A percentile compares a stretch with the other conserved stretches of the same genome.
phyloP scores from a whole-genome alignment of 2,797 vertebrate species.

The Valencia hispanica region DNA sequence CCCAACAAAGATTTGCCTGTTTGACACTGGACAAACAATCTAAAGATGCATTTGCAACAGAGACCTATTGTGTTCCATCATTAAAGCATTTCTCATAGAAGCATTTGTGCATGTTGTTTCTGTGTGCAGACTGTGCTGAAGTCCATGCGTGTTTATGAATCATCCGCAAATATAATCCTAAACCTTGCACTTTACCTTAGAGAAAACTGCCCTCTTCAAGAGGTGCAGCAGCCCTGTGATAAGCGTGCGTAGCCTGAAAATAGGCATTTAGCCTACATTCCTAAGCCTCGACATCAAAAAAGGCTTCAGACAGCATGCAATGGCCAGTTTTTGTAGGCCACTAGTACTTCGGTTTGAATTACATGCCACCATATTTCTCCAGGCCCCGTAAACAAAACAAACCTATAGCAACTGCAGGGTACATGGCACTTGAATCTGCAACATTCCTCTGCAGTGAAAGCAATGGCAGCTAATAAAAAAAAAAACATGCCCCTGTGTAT shows the following conservation, averaged over 20 bases:
- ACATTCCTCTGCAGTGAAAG: constrained; percentile 9
- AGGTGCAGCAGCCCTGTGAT: constrained; percentile 62
- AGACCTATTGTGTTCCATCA: constrained; percentile 60
- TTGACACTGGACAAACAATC: constrained; percentile 42
- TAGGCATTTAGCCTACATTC: constrained; percentile 71
- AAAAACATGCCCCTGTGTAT: background rate
- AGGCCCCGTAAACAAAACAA: constrained; percentile 35
- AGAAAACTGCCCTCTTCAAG: constrained; percentile 55
- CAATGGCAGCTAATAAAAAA: constrained; percentile 6
- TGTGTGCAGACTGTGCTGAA: background rate
- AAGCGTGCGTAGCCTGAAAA: constrained; percentile 55
- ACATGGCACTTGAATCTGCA: constrained; percentile 13
- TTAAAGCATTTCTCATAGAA: constrained; percentile 44
- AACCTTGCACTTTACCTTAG: constrained; percentile 52
- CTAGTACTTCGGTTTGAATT: constrained; percentile 32
- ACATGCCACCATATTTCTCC: constrained; percentile 6
- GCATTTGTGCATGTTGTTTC: constrained; percentile 24
- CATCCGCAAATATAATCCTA: constrained; percentile 55
- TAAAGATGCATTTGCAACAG: constrained; percentile 62
- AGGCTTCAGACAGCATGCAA: constrained; percentile 42
- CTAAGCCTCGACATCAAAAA: constrained; percentile 63
- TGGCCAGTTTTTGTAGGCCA: constrained; percentile 15
- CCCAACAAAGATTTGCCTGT: constrained; percentile 45
- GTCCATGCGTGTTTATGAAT: constrained; percentile 27
- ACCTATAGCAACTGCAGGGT: constrained; percentile 10